Percentiles rank a stretch among this genome's conserved stretches.
Conservation (phyloP, 2,888 invertebrate species). For the Ennomos quercinarius region DNA sequence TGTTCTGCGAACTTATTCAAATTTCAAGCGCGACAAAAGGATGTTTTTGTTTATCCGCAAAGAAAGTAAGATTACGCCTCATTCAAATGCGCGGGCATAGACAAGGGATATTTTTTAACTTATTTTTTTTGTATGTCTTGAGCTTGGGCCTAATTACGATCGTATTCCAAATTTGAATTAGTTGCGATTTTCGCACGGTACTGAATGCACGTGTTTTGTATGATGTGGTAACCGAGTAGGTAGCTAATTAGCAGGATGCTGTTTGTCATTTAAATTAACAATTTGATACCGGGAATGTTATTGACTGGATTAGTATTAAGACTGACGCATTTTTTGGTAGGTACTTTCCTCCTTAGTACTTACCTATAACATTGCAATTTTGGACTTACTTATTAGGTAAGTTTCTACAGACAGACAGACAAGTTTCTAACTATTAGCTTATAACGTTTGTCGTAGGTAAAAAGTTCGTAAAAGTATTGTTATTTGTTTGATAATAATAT, state of each 20-base stretch:
- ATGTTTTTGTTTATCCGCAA: conserved; percentile 80
- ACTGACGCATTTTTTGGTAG: too few species aligned
- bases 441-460: too few species aligned
- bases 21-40: conserved; percentile 67
- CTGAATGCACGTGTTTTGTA: conserved; percentile 54
- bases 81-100: conserved; percentile 54
- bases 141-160: conserved; percentile 65
- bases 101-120: conserved; percentile 54
- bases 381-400: too few species aligned
- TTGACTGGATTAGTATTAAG: neutral
- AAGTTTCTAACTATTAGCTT: too few species aligned
- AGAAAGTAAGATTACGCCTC: conserved; percentile 60
- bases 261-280: conserved; percentile 48
- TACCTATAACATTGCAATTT: too few species aligned
- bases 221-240: conserved; percentile 55
- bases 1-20: conserved; percentile 61
- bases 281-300: conserved; percentile 14
- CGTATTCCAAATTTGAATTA: conserved; percentile 70
- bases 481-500: too few species aligned
- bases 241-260: conserved; percentile 64
- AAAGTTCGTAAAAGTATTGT: too few species aligned
- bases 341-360: too few species aligned
- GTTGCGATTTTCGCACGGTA: conserved; percentile 72
- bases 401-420: too few species aligned
- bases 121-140: conserved; percentile 47